phyloP scores from a whole-genome alignment of 2,113 vertebrate genomes.

The Corythaeola cristata region DNA sequence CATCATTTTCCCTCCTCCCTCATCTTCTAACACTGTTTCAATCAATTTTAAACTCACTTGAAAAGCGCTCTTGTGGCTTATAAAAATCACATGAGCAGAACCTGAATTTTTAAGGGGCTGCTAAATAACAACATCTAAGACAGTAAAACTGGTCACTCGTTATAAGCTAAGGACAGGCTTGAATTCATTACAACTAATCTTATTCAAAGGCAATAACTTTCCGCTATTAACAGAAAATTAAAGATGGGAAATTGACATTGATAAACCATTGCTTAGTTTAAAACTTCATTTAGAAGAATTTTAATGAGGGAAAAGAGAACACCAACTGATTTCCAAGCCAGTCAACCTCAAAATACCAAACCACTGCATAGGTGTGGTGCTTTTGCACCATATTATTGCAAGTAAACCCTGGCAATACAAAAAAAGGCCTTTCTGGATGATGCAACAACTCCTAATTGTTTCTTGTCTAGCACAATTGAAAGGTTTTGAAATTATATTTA shows the following conservation, averaged over 20 bases:
- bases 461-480: neutral
- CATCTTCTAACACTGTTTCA: neutral
- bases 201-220: neutral
- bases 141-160: neutral
- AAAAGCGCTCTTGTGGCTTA: neutral
- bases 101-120: neutral
- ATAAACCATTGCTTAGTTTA: neutral
- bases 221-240: neutral
- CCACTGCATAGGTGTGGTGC: fast-evolving
- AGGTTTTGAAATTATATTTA: neutral
- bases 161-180: neutral
- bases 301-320: neutral
- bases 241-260: neutral
- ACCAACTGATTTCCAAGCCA: neutral
- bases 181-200: neutral
- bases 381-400: no score
- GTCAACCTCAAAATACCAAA: neutral
- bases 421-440: neutral
- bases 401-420: neutral
- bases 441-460: neutral
- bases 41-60: neutral
- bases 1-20: neutral
- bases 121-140: neutral
- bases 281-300: neutral
- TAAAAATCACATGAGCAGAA: neutral